Evolutionary conservation across 2,888 invertebrate genomes (phyloP), one percentile per base, ranked within the genome.

Genomic region (Drosophila testacea): DNA sequence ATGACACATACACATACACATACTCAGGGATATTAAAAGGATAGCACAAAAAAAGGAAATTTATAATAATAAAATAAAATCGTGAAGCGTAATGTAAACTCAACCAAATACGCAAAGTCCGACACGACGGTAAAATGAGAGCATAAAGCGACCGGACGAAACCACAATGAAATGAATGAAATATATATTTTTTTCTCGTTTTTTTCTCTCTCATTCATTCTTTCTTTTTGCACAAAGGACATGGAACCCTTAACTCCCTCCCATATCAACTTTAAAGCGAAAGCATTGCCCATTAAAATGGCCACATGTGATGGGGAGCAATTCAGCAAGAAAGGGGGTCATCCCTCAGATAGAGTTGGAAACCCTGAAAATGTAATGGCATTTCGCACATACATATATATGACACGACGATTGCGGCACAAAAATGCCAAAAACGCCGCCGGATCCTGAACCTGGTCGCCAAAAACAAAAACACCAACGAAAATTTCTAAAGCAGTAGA

Each of bases 121-220:
- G 55, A 81, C 54, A 55, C 51, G 41, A 28, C 34, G 42, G 46
- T 59, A 30, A 56, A 51, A 47, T 34, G 57, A 70, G 59, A 56
- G 52, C 54, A 57, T 56, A 72, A 57, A 66, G 66, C 64, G 54
- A 68, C 59, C 42, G 73, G 68, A 69, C 38, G 65, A 69, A 74
- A 88, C 85, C 88, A 73, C 88, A 85, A 88, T 83, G 83, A 83
- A 83, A 77, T 84, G 81, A 81, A 84, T 73, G 76, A 63, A 74
- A 76, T 73, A 73, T 47, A 86, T 54, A 69, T 62, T 16, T 10
- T 5, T 4, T 78, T 73, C 69, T 54, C 79, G 52, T 63, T 71
- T 41, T 30, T 30, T 50, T 30, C 60, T 10, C 22, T n/a, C 44
- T 11, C 27, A 30, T 28, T 41, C 30, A 6, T 42, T 27, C 47